A percentile compares a stretch with the other conserved stretches of the same genome.
These are phyloP conservation scores for Neodiprion fabricii DNA, from an alignment of 1,140 invertebrate genomes.

Conservation along the genomic window DNA sequence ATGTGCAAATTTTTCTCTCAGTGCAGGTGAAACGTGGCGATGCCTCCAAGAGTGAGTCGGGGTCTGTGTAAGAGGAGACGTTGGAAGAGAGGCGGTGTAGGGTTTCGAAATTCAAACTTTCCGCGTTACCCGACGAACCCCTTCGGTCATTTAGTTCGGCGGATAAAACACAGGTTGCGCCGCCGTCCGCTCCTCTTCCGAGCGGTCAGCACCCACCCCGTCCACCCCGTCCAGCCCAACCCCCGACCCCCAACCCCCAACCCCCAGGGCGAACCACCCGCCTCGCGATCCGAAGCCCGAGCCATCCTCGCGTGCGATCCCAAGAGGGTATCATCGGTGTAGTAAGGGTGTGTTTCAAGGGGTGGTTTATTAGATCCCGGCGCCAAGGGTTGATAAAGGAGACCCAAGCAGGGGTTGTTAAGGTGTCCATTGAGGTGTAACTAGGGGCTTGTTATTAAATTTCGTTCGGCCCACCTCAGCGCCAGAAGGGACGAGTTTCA, in stretches of 20 bases:
- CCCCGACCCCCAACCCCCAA: neutral
- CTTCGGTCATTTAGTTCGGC: conserved; percentile 49
- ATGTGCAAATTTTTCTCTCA: too few species aligned
- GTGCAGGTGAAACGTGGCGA: too few species aligned
- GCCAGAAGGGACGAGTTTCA: conserved; percentile 49
- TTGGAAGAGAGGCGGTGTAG: too few species aligned
- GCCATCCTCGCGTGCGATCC: conserved; percentile 14
- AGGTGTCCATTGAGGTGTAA: conserved; percentile 64
- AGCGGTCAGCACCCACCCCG: conserved; percentile 13
- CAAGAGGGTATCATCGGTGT: conserved; percentile 45
- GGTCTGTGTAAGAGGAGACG: too few species aligned
- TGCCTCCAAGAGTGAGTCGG: too few species aligned
- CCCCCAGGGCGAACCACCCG: conserved; percentile 20
- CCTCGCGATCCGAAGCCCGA: conserved; percentile 24
- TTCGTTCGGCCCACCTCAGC: conserved; percentile 55
- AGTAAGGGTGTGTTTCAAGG: conserved; percentile 50
- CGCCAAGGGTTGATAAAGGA: conserved; percentile 47
- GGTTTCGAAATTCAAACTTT: conserved; percentile 11
- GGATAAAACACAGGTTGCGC: conserved; percentile 50
- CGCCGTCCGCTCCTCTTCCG: conserved; percentile 44
- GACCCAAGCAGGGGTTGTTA: conserved; percentile 55
- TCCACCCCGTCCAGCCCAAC: neutral
- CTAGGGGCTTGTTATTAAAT: conserved; percentile 65
- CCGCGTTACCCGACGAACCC: conserved; percentile 44
- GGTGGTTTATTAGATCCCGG: conserved; percentile 60